Base-by-base conservation (phyloP, 2,797 vertebrate species). In the Vultur gryphus region DNA sequence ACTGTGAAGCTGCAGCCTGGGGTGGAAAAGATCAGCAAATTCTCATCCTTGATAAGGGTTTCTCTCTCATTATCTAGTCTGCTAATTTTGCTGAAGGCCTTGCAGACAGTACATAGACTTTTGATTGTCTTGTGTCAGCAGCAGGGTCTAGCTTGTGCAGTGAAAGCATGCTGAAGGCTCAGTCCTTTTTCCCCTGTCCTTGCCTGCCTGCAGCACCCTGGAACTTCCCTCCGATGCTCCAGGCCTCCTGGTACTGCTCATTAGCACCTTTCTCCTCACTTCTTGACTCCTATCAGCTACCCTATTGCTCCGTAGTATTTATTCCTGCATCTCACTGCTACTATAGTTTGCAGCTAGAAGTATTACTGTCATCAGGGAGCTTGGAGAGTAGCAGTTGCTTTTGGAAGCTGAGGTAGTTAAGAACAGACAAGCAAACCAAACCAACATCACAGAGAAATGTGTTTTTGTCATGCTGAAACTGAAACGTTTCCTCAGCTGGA, bases 71-170 rank as follows among this genome's bases (percentile, higher is more conserved):
- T 90, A 77, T 77, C 59, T 79, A 33, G 62, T 70, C 66, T 71
- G 44, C n/a, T 93, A 15, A 66, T 91, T 91, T 84, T 93, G 59
- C 59, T 49, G 51, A 41, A 87, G 67, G 64, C 71, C 55, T 85
- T 89, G 78, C 28, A 51, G 55, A 58, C n/a, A 57, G 25, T 15
- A 10, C 11, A 6, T 29, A 16, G 65, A 16, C 46, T 59, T 39
- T 10, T 13, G 46, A 23, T 86, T 79, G 46, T 35, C 59, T 31
- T 59, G 29, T 72, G 62, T 59, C 80, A 94, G 51, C 92, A 79
- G 88, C 73, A 59, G 33, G 17, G 10, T 33, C 35, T 58, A 37
- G n/a, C 39, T 26, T 29, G 7, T 18, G 21, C 37, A 10, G 19
- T 52, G 52, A 35, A 49, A 64, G 20, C 16, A 13, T 4, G 4